Base-by-base conservation (phyloP, 2,888 invertebrate genomes). In the Oscheius sp. region DNA sequence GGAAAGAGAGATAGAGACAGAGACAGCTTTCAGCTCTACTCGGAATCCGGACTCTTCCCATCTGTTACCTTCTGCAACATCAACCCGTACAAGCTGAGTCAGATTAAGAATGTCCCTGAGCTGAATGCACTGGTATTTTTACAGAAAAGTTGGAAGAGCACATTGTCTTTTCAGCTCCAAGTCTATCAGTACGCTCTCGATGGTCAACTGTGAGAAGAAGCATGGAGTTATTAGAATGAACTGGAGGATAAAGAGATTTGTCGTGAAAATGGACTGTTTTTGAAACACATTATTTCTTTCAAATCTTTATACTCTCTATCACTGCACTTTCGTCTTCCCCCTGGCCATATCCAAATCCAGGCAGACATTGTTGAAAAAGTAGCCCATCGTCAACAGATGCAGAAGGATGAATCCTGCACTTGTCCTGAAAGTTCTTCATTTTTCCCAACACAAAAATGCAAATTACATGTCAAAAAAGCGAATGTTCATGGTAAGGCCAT, bases 321-420 rank as follows among this genome's bases (percentile, higher is more conserved):
- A 63, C 1, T 63, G 63, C n/a, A 48, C 5, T 50, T 63, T 63
- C 7, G 48, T 9, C 32, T 63, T 63, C 29, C n/a, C 47, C n/a
- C 48, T 63, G 32, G 29, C 33, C 9, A 13, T n/a, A 32, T 81
- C 81, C 47, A 81, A 63, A 73, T 85, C 86, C 9, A 85, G 73
- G 60, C 87, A 87, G 35, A 82, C 81, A 73, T 86, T 81, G 70
- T 86, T 87, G 76, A 82, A 88, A 74, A 83, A 87, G 71, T 87
- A 88, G 4, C 88, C 87, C n/a, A 88, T 68, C 13, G 79, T 74
- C 11, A 88, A 73, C 50, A 88, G 78, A 72, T 88, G 85, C 33
- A 84, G 35, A 57, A 88, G 78, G 32, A 87, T 83, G 33, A 84
- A 82, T 7, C 88, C 88, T n/a, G 84, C 65, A 2, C 76, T 73